These are phyloP conservation scores for Sipunculus nudus DNA, from an alignment of 2,888 invertebrate species.

Conservation along the genomic window DNA sequence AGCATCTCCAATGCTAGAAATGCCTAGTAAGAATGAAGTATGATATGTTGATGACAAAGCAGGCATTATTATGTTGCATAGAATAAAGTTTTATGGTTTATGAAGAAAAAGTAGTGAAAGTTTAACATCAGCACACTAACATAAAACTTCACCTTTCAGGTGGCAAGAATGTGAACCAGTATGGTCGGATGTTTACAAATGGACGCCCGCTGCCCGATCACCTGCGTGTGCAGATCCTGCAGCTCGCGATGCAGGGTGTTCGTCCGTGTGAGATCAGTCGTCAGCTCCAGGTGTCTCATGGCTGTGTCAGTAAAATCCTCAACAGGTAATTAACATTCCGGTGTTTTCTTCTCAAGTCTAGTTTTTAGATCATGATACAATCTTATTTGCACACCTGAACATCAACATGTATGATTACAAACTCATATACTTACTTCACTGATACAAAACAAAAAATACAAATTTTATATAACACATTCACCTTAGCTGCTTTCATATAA, in stretches of 20 bases:
- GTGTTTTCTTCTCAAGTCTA: not conserved
- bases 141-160: no score
- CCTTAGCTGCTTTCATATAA: no score
- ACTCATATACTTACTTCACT: no score
- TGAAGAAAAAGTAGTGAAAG: no score
- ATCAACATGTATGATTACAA: not conserved
- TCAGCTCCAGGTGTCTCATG: conserved; percentile 65
- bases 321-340: conserved; percentile 58
- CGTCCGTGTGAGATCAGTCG: conserved; percentile 66
- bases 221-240: conserved; percentile 63
- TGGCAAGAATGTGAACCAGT: conserved; percentile 64
- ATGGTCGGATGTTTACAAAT: conserved; percentile 65
- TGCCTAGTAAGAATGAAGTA: no score
- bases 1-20: no score
- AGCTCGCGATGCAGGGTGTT: conserved; percentile 64
- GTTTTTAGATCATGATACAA: not conserved
- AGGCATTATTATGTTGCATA: no score
- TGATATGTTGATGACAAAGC: no score
- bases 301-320: conserved; percentile 66
- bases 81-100: no score
- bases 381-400: not conserved
- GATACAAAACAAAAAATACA: no score
- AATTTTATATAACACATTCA: no score
- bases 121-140: no score
- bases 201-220: conserved; percentile 65